Evolutionary conservation across 2,888 invertebrate genomes (phyloP).

Genomic region (Frankliniella intonsa): DNA sequence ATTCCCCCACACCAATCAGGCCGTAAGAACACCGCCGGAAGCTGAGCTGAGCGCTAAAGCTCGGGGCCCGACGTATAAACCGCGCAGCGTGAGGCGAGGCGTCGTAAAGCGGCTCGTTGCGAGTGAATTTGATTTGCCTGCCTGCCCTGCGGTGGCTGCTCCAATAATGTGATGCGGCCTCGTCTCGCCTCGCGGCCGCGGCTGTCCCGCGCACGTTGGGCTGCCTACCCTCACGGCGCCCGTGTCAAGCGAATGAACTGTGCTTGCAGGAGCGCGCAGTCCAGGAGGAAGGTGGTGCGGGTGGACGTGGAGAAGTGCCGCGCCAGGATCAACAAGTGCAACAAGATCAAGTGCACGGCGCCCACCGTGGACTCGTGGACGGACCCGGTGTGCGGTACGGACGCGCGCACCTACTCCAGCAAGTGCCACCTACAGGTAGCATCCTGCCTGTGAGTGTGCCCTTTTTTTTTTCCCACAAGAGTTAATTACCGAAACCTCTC

Average conservation of each 20-base stretch:
- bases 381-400: constrained; percentile 80
- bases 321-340: constrained; percentile 67
- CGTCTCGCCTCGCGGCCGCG: too few species aligned
- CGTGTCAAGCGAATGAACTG: background rate
- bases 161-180: too few species aligned
- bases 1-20: too few species aligned
- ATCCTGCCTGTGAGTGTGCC: constrained; percentile 69
- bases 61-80: too few species aligned
- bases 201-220: background rate
- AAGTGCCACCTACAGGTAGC: constrained; percentile 78
- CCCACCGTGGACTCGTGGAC: constrained; percentile 38
- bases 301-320: constrained; percentile 79
- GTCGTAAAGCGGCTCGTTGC: too few species aligned
- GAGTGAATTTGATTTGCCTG: too few species aligned
- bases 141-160: too few species aligned
- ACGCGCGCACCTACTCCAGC: constrained; percentile 78
- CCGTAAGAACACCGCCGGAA: too few species aligned
- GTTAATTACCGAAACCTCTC: constrained; percentile 27
- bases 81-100: too few species aligned
- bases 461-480: background rate
- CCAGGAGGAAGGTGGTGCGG: constrained; percentile 59
- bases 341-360: constrained; percentile 55
- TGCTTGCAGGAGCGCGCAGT: constrained; percentile 40
- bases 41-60: too few species aligned
- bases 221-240: background rate